phyloP scores from a whole-genome alignment of 92 coral and sea anemone species.

The Nematostella vectensis region DNA sequence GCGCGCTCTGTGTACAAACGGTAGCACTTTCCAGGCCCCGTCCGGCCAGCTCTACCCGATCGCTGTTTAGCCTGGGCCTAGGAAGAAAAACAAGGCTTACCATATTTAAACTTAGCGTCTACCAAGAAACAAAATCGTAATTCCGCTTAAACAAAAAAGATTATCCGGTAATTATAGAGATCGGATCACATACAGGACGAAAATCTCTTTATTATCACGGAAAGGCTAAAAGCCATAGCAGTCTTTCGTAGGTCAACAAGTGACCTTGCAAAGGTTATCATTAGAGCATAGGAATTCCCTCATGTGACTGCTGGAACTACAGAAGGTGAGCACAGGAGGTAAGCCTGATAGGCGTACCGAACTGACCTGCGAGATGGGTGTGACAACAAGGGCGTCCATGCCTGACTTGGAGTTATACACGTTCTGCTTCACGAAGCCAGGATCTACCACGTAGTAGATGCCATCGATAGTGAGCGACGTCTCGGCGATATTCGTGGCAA shows the following conservation, averaged over 20 bases:
- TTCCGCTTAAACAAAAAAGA: too few species aligned
- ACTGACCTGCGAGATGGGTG: constrained; percentile 98
- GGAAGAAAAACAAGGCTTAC: not conserved
- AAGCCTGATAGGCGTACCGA: too few species aligned
- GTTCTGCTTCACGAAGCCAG: constrained; percentile 95
- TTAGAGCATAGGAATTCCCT: too few species aligned
- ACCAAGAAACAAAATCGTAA: not conserved
- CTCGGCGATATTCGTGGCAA: constrained; percentile 97
- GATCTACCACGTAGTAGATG: constrained; percentile 92
- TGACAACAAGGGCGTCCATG: constrained; percentile 94
- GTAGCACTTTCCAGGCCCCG: constrained; percentile 98
- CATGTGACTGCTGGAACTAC: too few species aligned
- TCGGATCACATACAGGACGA: too few species aligned
- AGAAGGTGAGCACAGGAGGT: too few species aligned
- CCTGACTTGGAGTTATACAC: constrained; percentile 97
- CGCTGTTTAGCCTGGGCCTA: constrained; percentile 97
- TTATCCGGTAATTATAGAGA: too few species aligned
- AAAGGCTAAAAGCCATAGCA: too few species aligned
- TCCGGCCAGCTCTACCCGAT: constrained; percentile 95
- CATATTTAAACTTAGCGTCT: too few species aligned
- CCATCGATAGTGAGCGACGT: constrained; percentile 97
- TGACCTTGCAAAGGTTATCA: too few species aligned
- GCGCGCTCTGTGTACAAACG: constrained; percentile 98
- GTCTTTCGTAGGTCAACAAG: too few species aligned
- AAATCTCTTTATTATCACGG: too few species aligned